Percentiles rank a stretch among this genome's conserved stretches.
Evolutionary conservation across 2,113 vertebrate species (phyloP).

Genomic region (Aegithalos caudatus): DNA sequence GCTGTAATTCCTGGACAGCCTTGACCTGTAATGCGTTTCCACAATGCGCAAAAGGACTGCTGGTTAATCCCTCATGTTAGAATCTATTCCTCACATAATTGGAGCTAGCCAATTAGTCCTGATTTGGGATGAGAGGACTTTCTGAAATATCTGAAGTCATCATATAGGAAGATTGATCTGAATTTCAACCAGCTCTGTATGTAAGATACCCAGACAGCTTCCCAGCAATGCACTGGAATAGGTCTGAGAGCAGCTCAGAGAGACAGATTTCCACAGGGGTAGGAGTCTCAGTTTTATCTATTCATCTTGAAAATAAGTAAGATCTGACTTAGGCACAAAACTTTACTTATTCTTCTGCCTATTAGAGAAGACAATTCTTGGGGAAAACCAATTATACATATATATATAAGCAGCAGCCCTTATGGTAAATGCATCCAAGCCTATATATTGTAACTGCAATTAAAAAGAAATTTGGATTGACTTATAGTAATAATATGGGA

Average conservation of each 20-base stretch:
- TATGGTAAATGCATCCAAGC: background rate
- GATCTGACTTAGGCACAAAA: background rate
- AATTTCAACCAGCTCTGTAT: background rate
- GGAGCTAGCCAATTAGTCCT: background rate
- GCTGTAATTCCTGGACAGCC: background rate
- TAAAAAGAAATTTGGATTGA: conserved; percentile 32
- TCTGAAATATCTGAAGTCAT: background rate
- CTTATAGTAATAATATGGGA: conserved; percentile 12
- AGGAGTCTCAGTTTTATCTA: background rate
- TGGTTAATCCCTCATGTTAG: background rate
- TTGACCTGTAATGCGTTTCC: fast-evolving
- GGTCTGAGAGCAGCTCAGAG: background rate
- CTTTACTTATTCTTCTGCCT: background rate
- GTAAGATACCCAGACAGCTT: background rate
- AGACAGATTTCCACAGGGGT: background rate
- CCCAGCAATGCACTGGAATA: background rate
- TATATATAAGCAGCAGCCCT: background rate
- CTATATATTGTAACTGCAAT: background rate
- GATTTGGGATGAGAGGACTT: background rate
- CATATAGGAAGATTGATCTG: background rate
- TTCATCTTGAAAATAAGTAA: background rate
- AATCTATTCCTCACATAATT: background rate
- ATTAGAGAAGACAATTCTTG: background rate
- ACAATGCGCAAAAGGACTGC: background rate
- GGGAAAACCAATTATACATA: background rate